Percentiles rank a stretch among this genome's conserved stretches.
Conservation (phyloP, 2,888 invertebrate species). For the Sceliomorpha sp. region DNA sequence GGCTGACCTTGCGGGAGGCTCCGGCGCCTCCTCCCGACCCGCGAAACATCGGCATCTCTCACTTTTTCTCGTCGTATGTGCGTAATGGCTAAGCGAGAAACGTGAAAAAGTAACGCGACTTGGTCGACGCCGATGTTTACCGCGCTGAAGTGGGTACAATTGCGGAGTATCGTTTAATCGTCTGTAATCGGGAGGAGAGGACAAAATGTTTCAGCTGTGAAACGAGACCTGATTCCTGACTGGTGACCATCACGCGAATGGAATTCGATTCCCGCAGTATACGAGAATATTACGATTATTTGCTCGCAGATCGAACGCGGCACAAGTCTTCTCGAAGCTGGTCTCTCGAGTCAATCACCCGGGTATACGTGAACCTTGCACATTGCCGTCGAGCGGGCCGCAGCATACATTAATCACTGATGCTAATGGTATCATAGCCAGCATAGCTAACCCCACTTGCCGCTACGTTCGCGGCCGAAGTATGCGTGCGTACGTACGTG, state of each 20-base stretch:
- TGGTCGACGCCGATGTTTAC: too few relatives aligned
- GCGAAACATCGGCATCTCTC: too few relatives aligned
- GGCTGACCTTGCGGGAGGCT: too few relatives aligned
- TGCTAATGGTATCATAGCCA: slow-evolving; percentile 78
- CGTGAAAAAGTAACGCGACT: too few relatives aligned
- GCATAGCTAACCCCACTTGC: slow-evolving; percentile 64
- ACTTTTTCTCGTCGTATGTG: too few relatives aligned
- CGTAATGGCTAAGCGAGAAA: too few relatives aligned
- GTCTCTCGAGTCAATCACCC: slow-evolving; percentile 72
- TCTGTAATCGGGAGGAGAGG: too few relatives aligned
- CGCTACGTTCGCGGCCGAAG: slow-evolving; percentile 34
- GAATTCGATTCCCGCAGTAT: slow-evolving; percentile 48
- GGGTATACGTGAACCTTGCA: slow-evolving; percentile 67
- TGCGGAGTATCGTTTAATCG: too few relatives aligned
- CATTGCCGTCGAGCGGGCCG: slow-evolving; percentile 69
- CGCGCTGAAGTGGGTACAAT: too few relatives aligned
- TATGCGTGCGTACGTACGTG: slow-evolving; percentile 35
- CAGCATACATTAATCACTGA: slow-evolving; percentile 79
- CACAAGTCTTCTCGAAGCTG: slow-evolving; percentile 55
- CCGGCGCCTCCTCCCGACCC: too few relatives aligned
- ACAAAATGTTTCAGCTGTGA: too few relatives aligned
- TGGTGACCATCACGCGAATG: slow-evolving; percentile 52
- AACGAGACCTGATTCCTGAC: slow-evolving; percentile 1
- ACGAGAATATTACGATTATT: slow-evolving; percentile 55
- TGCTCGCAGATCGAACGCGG: slow-evolving; percentile 51